A percentile compares a stretch with the other conserved stretches of the same genome.
Evolutionary conservation across 2,888 invertebrate genomes (phyloP).

Genomic region (Volucella bombylans): DNA sequence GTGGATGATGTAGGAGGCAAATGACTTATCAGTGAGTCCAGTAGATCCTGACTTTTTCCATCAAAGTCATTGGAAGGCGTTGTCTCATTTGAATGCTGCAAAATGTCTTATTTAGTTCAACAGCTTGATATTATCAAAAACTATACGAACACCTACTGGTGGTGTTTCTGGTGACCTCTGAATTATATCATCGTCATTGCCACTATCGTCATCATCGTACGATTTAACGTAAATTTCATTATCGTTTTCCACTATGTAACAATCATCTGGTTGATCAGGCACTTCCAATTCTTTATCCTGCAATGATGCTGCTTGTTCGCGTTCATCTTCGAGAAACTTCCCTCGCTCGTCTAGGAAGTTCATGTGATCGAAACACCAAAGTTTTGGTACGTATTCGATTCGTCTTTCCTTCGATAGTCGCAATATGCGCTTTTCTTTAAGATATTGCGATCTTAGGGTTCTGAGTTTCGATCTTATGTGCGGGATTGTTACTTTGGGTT

Average conservation of each 20-base stretch:
- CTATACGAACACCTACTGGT: too few species aligned
- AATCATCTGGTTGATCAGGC: slow-evolving; percentile 1
- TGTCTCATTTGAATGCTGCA: too few species aligned
- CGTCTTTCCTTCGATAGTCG: background rate
- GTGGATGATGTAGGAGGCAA: too few species aligned
- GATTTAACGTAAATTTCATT: slow-evolving; percentile 53
- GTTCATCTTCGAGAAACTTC: background rate
- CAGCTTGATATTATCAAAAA: too few species aligned
- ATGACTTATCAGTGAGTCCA: too few species aligned
- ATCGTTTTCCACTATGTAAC: slow-evolving; percentile 37
- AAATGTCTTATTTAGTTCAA: too few species aligned
- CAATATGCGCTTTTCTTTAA: background rate
- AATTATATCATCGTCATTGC: slow-evolving; percentile 7
- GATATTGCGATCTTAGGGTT: slow-evolving; percentile 38
- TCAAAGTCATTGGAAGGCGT: too few species aligned
- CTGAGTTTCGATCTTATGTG: slow-evolving; percentile 35
- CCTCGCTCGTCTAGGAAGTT: background rate
- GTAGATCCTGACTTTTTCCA: too few species aligned
- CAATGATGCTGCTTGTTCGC: background rate
- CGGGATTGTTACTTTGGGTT: background rate
- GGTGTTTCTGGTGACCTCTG: background rate
- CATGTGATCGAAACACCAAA: slow-evolving; percentile 10
- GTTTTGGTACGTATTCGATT: background rate
- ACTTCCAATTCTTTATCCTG: background rate
- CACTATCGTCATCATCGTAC: slow-evolving; percentile 46